Conservation (phyloP, 2,888 invertebrate genomes). For the Ophion ellenae region DNA sequence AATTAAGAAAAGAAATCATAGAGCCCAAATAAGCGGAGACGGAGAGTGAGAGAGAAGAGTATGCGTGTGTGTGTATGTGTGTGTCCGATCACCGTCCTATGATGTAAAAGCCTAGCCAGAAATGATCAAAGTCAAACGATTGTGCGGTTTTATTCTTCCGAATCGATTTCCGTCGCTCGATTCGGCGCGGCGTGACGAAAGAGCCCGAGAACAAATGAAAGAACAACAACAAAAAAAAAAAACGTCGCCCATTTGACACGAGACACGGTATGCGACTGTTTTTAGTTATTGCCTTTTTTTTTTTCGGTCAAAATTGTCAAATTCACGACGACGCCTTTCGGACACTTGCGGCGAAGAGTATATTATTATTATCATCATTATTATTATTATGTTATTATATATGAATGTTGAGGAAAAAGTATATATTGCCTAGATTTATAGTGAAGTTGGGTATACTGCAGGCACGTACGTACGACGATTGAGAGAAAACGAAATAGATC, state of each 20-base stretch:
- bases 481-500: conserved; percentile 3
- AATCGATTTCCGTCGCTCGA: conserved; percentile 43
- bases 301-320: conserved; percentile 66
- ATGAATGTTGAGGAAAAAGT: conserved; percentile 78
- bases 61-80: conserved; percentile 58
- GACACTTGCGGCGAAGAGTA: conserved; percentile 69
- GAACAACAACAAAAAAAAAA: not conserved
- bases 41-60: conserved; percentile 12
- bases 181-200: conserved; percentile 57
- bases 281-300: conserved; percentile 68
- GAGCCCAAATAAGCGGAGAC: conserved; percentile 25
- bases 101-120: conserved; percentile 48
- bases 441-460: conserved; percentile 72
- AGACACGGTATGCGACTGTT: conserved; percentile 68
- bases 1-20: conserved; percentile 27
- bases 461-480: conserved; percentile 65
- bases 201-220: conserved; percentile 23
- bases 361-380: conserved; percentile 65
- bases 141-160: conserved; percentile 50
- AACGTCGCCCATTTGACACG: conserved; percentile 32
- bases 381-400: conserved; percentile 74
- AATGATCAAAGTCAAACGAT: conserved; percentile 57
- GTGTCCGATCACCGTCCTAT: conserved; percentile 63
- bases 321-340: conserved; percentile 66
- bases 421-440: conserved; percentile 79